Evolutionary conservation across 1,140 invertebrate species (phyloP).

Genomic region (Ceratina japonica): DNA sequence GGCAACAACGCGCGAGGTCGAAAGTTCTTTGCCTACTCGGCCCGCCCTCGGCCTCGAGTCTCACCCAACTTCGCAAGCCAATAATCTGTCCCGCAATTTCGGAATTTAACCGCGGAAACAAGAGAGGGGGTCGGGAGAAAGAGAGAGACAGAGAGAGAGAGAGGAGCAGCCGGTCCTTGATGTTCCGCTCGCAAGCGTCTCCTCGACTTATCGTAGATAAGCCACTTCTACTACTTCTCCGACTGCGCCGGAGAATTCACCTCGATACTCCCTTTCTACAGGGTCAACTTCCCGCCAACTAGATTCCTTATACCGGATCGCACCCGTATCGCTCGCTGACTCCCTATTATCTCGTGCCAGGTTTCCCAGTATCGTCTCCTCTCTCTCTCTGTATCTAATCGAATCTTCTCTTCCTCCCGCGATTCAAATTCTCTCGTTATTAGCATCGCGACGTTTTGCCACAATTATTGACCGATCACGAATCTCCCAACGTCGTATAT

Average conservation of each 20-base stretch:
- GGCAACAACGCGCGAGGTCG: conserved; percentile 66
- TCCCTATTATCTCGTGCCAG: not conserved
- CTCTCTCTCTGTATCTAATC: too few relatives aligned
- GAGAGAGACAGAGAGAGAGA: conserved; percentile 61
- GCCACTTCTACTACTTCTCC: conserved; percentile 53
- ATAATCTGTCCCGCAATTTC: conserved; percentile 71
- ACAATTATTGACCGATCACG: too few relatives aligned
- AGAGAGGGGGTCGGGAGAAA: conserved; percentile 60
- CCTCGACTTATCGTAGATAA: conserved; percentile 62
- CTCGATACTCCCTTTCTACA: conserved; percentile 27
- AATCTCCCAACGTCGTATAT: too few relatives aligned
- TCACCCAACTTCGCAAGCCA: conserved; percentile 67
- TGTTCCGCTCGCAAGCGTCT: conserved; percentile 56
- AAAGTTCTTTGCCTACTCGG: conserved; percentile 71
- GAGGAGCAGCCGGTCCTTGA: conserved; percentile 53
- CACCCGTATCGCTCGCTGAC: not conserved
- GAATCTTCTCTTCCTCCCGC: not conserved
- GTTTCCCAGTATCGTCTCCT: too few relatives aligned
- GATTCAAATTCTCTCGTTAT: not conserved
- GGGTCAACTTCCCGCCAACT: conserved; percentile 28
- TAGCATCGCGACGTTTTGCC: not conserved
- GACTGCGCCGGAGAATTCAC: conserved; percentile 36
- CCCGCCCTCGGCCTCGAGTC: conserved; percentile 61
- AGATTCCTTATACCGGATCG: conserved; percentile 21
- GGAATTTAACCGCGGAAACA: conserved; percentile 61